Percentiles rank a stretch among this genome's conserved stretches.
phyloP scores from a whole-genome alignment of 92 coral and sea anemone genomes.

The Galaxea fascicularis region DNA sequence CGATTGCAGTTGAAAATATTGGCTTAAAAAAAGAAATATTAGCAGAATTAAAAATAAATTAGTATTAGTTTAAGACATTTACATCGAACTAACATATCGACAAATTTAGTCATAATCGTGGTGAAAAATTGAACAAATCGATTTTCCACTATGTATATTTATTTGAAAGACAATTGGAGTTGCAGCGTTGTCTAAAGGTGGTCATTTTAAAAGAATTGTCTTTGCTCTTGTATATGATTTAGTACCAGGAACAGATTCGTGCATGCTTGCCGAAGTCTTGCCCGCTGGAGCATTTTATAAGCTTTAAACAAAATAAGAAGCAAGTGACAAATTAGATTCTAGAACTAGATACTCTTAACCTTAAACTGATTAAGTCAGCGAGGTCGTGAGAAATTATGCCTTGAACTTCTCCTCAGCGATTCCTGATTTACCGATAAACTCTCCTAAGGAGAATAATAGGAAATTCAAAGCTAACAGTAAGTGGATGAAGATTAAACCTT shows the following conservation, averaged over 20 bases:
- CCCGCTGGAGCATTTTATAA: not conserved
- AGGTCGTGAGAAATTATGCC: not conserved
- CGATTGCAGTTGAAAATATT: not conserved
- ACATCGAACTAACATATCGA: slow-evolving; percentile 30
- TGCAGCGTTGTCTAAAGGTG: slow-evolving; percentile 8
- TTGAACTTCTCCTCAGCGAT: slow-evolving; percentile 2
- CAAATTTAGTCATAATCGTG: slow-evolving; percentile 8
- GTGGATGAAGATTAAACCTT: not conserved
- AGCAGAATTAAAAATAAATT: slow-evolving; percentile 3
- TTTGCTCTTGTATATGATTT: slow-evolving; percentile 35
- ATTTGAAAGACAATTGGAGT: slow-evolving; percentile 36
- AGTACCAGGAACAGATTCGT: not conserved
- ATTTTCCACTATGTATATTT: slow-evolving; percentile 38
- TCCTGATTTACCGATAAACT: not conserved
- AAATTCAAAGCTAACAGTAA: not conserved
- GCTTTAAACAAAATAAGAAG: not conserved
- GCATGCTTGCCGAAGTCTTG: slow-evolving; percentile 9
- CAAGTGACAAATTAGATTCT: slow-evolving; percentile 10
- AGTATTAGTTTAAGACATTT: slow-evolving; percentile 9
- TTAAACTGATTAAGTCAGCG: not conserved
- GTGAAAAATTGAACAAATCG: not conserved
- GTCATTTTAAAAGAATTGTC: slow-evolving; percentile 8
- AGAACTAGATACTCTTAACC: not conserved
- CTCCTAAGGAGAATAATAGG: not conserved
- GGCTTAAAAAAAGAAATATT: slow-evolving; percentile 15